phyloP scores from a whole-genome alignment of 2,888 invertebrate species.

The Ceramica pisi region DNA sequence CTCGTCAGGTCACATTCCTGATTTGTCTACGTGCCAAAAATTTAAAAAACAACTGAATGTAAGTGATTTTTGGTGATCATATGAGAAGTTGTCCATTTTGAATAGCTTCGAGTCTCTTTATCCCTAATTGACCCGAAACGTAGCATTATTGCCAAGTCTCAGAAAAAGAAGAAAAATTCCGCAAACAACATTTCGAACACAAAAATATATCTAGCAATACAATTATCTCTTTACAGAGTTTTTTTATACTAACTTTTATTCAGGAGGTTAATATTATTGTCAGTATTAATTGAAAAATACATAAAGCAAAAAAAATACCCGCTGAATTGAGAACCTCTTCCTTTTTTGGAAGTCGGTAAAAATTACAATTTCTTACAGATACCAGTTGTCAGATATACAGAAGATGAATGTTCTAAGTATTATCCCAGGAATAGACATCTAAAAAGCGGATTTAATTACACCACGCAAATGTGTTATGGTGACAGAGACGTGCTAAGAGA shows the following conservation, averaged over 20 bases:
- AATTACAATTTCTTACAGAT: conserved; percentile 11
- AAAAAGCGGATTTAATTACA: conserved; percentile 32
- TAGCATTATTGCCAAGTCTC: too few species aligned
- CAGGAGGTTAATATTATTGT: too few species aligned
- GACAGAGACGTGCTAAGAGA: conserved; percentile 35
- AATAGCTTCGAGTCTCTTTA: background rate
- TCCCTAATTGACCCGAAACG: background rate
- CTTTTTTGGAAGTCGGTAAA: too few species aligned
- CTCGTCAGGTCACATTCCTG: too few species aligned
- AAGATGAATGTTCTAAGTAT: conserved; percentile 24
- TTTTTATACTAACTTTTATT: background rate
- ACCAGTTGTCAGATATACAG: conserved; percentile 8
- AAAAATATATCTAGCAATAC: background rate
- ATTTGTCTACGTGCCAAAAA: too few species aligned
- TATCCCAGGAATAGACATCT: conserved; percentile 29
- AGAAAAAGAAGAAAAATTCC: background rate
- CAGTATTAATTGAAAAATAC: too few species aligned
- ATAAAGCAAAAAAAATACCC: too few species aligned
- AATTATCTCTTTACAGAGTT: background rate
- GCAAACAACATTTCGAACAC: background rate
- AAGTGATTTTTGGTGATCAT: too few species aligned
- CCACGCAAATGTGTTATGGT: conserved; percentile 52
- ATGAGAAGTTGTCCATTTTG: too few species aligned
- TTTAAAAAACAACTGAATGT: too few species aligned
- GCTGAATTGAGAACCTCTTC: too few species aligned